Base-by-base conservation (phyloP, 2,888 invertebrate species). In the Cheilosia soror region DNA sequence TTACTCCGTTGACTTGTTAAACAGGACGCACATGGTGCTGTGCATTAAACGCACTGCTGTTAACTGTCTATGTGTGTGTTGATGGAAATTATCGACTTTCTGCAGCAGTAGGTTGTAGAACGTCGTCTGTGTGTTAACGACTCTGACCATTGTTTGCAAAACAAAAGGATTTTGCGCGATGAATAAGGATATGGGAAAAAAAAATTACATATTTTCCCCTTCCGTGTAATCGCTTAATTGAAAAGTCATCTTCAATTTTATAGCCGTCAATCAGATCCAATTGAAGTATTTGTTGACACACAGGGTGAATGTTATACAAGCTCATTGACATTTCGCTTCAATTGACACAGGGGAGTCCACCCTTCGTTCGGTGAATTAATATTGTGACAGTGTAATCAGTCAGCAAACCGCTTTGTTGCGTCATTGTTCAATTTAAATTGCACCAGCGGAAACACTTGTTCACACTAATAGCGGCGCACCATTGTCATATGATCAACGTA, bases 361-460 rank as follows among this genome's bases (percentile, higher is more conserved):
- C 53, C 73, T 51, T 29, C 15, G n/a, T n/a, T 53, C n/a, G 55
- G 27, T 25, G 29, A 75, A 69, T 75, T 72, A 51, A 66, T 77
- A 58, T 47, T 53, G 60, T 68, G 72, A 72, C 83, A 78, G 72
- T 44, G 49, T 49, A 63, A 72, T 72, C 58, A 71, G 65, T 71
- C 20, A 65, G 49, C 51, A 66, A 25, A 49, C 20, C 37, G 55
- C 57, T 62, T 63, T 44, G 75, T 75, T 84, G 53, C 79, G 79
- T 79, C 75, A 75, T 66, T 84, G 27, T 60, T 75, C 65, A 79
- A 84, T 84, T 79, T 33, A 79, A 65, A 42, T 68, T 84, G 73
- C 75, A 66, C 27, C 25, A 25, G 79, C 84, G 84, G 84, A 84
- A 84, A 76, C 79, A 84, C 75, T 84, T 84, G 75, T 84, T 84